Evolutionary conservation across 2,888 invertebrate genomes (phyloP).

Genomic region (Leptura quadrifasciata): DNA sequence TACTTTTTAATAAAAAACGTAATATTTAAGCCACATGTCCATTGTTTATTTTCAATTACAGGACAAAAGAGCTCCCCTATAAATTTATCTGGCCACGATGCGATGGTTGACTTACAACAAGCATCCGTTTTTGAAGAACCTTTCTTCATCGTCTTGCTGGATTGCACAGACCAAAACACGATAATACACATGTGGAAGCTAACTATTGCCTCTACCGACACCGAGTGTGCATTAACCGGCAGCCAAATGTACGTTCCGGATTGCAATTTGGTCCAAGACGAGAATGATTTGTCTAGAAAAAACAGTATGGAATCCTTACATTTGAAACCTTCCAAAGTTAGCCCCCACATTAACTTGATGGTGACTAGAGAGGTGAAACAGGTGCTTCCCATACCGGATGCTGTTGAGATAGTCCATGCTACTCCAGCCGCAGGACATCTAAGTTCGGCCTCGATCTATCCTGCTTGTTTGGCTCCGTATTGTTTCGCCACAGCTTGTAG

Average conservation of each 20-base stretch:
- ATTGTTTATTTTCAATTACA: slow-evolving; percentile 38
- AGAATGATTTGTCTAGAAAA: slow-evolving; percentile 78
- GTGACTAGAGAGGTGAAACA: slow-evolving; percentile 95
- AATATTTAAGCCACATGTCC: too few species aligned
- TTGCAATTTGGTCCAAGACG: slow-evolving; percentile 88
- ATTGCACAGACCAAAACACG: slow-evolving; percentile 88
- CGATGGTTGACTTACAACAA: slow-evolving; percentile 93
- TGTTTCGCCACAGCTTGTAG: slow-evolving; percentile 96
- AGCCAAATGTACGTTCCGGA: slow-evolving; percentile 95
- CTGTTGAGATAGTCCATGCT: slow-evolving; percentile 94
- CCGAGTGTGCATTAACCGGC: slow-evolving; percentile 74
- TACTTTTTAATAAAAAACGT: too few species aligned
- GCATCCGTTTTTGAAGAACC: slow-evolving; percentile 93
- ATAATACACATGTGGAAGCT: slow-evolving; percentile 98
- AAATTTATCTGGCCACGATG: slow-evolving; percentile 80
- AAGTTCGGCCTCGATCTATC: slow-evolving; percentile 98
- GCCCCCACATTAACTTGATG: slow-evolving; percentile 87
- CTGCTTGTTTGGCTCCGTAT: slow-evolving; percentile 98
- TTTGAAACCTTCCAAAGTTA: slow-evolving; percentile 74
- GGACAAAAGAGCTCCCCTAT: slow-evolving; percentile 64
- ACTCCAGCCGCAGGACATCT: slow-evolving; percentile 97
- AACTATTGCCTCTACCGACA: slow-evolving; percentile 85
- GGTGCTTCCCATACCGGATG: slow-evolving; percentile 89
- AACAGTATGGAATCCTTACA: slow-evolving; percentile 73
- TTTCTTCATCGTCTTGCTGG: slow-evolving; percentile 95